Evolutionary conservation across 2,797 vertebrate species (phyloP), one percentile per base, ranked within the genome.

Genomic region (Lithobates pipiens): DNA sequence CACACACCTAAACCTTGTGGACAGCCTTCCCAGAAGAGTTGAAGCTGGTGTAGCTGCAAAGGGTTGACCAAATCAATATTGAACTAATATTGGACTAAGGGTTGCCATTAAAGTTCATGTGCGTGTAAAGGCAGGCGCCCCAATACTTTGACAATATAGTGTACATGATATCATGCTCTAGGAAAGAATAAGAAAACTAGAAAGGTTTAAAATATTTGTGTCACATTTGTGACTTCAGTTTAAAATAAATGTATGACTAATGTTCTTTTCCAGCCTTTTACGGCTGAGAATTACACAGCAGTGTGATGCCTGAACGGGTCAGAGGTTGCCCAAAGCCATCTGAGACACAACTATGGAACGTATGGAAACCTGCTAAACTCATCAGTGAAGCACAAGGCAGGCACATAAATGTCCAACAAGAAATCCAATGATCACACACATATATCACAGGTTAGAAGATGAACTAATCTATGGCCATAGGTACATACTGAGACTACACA

Each of bases 271-370:
- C 18, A 39, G 10, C 36, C 10, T 77, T 39, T 36, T n/a, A 65
- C 10, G 67, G 57, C 61, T n/a, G 21, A 32, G 54, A 77, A 39
- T 77, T 65, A 78, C n/a, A 21, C 84, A 50, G 63, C 50, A 85
- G 39, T 84, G 82, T 8, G 68, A 27, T 15, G 72, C 3, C 42
- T 27, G 39, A n/a, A 5, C 6, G 76, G 16, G 29, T 15, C 44
- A 29, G n/a, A 75, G 34, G 6, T 46, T 15, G 5, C 25, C 39
- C 70, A 34, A 25, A 46, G 54, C 23, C 34, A 23, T 57, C 16
- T 34, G 39, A 73, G 71, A 42, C 71, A 44, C 18, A 21, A 44
- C 36, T 73, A 36, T 73, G n/a, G 21, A 73, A 44, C 39, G 10
- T 73, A 3, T 23, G 39, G 42, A 11, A 71, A 73, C 71, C 16